These are phyloP conservation scores for Aix galericulata DNA, from an alignment of 2,113 vertebrate species.

Conservation along the genomic window DNA sequence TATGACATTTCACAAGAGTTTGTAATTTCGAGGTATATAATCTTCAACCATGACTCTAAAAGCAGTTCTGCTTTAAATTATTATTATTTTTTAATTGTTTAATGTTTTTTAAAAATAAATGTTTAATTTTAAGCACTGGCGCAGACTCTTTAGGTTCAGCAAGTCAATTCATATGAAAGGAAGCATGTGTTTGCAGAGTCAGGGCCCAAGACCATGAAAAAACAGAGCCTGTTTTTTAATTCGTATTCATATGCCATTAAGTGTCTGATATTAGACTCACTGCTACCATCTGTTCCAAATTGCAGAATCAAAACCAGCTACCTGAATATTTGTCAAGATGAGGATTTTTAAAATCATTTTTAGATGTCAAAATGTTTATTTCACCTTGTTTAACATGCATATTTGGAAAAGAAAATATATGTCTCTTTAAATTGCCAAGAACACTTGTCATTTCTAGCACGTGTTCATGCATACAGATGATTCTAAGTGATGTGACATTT, in stretches of 20 bases:
- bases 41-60: not conserved
- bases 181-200: not conserved
- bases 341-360: not conserved
- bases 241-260: not conserved
- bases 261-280: not conserved
- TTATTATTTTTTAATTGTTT: too few relatives aligned
- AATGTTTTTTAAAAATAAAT: not conserved
- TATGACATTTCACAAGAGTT: not conserved
- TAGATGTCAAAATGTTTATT: slow-evolving; percentile 53
- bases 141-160: not conserved
- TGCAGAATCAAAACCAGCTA: not conserved
- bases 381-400: not conserved
- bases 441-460: not conserved
- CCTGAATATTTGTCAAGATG: not conserved
- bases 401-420: not conserved
- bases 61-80: not conserved
- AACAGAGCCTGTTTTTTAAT: too few relatives aligned
- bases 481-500: slow-evolving; percentile 49
- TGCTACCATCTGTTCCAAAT: not conserved
- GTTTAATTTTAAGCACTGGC: not conserved
- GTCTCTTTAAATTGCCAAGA: not conserved
- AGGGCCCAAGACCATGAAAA: not conserved
- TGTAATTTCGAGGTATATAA: not conserved
- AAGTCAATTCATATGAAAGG: not conserved
- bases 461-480: slow-evolving; percentile 28